Base-by-base conservation (phyloP, 2,797 vertebrate species). In the Micrastur ruficollis region DNA sequence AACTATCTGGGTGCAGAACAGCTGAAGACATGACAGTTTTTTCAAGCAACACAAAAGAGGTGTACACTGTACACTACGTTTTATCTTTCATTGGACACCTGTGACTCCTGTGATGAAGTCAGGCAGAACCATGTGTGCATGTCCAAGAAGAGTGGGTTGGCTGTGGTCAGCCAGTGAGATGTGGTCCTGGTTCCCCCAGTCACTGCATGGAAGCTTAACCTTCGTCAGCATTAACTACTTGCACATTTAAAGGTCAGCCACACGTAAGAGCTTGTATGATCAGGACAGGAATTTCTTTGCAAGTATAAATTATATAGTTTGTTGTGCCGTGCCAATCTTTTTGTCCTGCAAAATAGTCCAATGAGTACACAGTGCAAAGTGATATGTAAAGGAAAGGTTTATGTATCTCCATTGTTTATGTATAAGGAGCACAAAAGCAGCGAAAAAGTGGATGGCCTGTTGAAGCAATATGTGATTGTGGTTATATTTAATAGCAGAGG, bases 171-270 rank as follows among this genome's bases (percentile, higher is more conserved):
- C 14, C 56, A 15, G 31, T 5, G 18, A 68, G 76, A 23, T 13
- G 0, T 7, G 49, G 26, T 52, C 21, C 67, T 1, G 0, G 1
- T 27, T 56, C 6, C 31, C 53, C 27, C 14, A 5, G 36, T 4
- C 3, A 0, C 59, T 44, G 40, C 44, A 22, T 0, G 0, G 38
- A 61, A 42, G 23, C 50, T 59, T 62, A 36, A 36, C 62, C 58
- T 26, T 4, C 1, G 53, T 10, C 81, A 23, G 12, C 8, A 15
- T 23, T 26, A 23, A 32, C 34, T 66, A 29, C 56, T 62, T 29
- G n/a, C 2, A 2, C 4, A 21, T 2, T 47, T 79, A 38, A 62
- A 26, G 10, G 68, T 89, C 73, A 81, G 31, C 21, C 67, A 25
- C 0, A 1, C 0, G 0, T 73, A 32, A 63, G 38, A 40, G 79